Conservation (phyloP, 2,888 invertebrate species). For the Pyrochroa serraticornis region DNA sequence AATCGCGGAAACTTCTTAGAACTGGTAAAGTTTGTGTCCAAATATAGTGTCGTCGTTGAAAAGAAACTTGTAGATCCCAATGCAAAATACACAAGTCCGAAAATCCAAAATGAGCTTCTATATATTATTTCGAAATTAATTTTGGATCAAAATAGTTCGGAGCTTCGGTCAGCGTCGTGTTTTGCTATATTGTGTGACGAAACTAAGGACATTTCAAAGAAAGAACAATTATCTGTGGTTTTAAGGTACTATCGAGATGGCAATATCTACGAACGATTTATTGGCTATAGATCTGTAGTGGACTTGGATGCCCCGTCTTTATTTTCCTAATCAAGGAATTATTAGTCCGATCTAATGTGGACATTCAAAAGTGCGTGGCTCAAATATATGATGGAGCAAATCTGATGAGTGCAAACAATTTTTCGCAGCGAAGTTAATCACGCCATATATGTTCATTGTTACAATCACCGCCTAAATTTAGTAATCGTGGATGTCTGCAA, state of each 20-base stretch:
- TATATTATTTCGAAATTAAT: slow-evolving; percentile 9
- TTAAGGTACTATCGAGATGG: slow-evolving; percentile 14
- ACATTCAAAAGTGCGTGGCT: slow-evolving; percentile 18
- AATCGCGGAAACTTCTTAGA: no score
- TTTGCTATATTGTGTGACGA: slow-evolving; percentile 24
- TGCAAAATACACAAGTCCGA: slow-evolving; percentile 16
- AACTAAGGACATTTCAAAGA: slow-evolving; percentile 19
- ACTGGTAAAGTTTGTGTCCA: no score
- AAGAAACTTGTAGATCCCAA: neutral
- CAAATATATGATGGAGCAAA: slow-evolving; percentile 25
- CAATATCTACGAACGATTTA: slow-evolving; percentile 19
- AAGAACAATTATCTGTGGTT: slow-evolving; percentile 6
- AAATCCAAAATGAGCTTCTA: slow-evolving; percentile 21
- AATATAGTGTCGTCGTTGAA: no score
- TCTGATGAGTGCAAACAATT: slow-evolving; percentile 24
- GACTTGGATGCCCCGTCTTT: slow-evolving; percentile 7
- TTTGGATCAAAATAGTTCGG: slow-evolving; percentile 7
- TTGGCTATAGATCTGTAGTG: slow-evolving; percentile 16
- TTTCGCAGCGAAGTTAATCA: slow-evolving; percentile 17
- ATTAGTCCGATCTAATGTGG: slow-evolving; percentile 4
- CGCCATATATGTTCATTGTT: slow-evolving; percentile 21
- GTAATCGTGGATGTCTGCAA: slow-evolving; percentile 22
- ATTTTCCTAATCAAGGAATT: slow-evolving; percentile 14
- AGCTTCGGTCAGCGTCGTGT: neutral
- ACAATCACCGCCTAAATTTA: slow-evolving; percentile 24